Evolutionary conservation across 2,113 vertebrate genomes (phyloP).

Genomic region (Neotoma lepida): DNA sequence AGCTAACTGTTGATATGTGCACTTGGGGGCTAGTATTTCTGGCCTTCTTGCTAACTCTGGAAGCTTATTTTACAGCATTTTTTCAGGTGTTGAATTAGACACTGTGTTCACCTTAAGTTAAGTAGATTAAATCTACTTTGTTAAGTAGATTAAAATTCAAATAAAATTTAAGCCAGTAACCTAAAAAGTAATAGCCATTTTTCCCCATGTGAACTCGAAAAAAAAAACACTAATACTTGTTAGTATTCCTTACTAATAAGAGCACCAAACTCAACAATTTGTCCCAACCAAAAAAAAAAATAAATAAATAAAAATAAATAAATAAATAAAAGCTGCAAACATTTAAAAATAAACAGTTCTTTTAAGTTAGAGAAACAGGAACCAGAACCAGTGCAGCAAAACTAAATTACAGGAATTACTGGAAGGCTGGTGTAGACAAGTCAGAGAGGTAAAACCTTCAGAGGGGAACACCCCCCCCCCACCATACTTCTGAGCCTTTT

Average conservation of each 20-base stretch:
- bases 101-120: background rate
- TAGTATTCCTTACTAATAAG: background rate
- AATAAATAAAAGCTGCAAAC: background rate
- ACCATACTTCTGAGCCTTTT: background rate
- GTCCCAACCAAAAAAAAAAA: too few species aligned
- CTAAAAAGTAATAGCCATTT: constrained; percentile 45
- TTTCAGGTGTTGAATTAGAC: background rate
- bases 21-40: background rate
- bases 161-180: constrained; percentile 53
- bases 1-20: background rate
- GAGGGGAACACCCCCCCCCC: background rate
- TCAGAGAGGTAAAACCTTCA: background rate
- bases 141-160: background rate
- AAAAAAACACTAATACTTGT: too few species aligned
- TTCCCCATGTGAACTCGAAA: constrained; percentile 6
- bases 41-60: background rate
- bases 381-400: background rate
- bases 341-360: background rate
- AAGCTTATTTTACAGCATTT: background rate
- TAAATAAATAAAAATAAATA: background rate
- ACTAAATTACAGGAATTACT: background rate
- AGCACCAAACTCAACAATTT: background rate
- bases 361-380: background rate
- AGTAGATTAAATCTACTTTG: too few species aligned
- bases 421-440: background rate